These are phyloP conservation scores for Plecturocebus donacophilus DNA, from an alignment of 2,113 vertebrate species.

Conservation along the genomic window DNA sequence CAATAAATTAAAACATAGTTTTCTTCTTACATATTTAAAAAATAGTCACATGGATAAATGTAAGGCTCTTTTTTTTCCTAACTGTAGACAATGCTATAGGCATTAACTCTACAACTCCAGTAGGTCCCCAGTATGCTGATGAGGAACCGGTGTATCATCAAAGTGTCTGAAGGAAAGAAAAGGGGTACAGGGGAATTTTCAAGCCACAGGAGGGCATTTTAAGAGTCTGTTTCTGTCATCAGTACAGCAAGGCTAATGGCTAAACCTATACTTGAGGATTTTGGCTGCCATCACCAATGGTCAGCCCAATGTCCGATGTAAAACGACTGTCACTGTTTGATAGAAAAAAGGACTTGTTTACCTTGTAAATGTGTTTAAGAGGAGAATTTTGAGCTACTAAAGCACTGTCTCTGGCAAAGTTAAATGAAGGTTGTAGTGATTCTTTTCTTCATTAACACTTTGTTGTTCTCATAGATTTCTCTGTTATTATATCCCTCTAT, in stretches of 20 bases:
- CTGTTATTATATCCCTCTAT: not conserved
- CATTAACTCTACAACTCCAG: not conserved
- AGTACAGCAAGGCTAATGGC: not conserved
- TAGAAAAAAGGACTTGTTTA: not conserved
- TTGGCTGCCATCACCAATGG: not conserved
- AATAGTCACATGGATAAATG: not conserved
- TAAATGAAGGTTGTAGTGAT: not conserved
- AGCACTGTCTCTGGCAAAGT: not conserved
- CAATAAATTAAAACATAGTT: constrained; percentile 8
- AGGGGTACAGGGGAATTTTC: not conserved
- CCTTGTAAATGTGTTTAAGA: not conserved
- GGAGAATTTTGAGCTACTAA: not conserved
- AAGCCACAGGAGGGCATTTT: not conserved
- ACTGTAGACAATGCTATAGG: not conserved
- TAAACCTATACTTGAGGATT: not conserved
- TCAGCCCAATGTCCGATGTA: not conserved
- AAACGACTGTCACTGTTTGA: not conserved
- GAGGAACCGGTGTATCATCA: not conserved
- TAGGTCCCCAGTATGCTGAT: not conserved
- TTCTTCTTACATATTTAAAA: constrained; percentile 53
- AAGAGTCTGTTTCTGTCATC: not conserved
- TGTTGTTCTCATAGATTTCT: constrained; percentile 22
- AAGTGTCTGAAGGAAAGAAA: not conserved
- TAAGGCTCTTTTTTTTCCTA: not conserved
- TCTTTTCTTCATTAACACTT: not conserved